Evolutionary conservation across 2,113 vertebrate genomes (phyloP).

Genomic region (Hyperopisus bebe): DNA sequence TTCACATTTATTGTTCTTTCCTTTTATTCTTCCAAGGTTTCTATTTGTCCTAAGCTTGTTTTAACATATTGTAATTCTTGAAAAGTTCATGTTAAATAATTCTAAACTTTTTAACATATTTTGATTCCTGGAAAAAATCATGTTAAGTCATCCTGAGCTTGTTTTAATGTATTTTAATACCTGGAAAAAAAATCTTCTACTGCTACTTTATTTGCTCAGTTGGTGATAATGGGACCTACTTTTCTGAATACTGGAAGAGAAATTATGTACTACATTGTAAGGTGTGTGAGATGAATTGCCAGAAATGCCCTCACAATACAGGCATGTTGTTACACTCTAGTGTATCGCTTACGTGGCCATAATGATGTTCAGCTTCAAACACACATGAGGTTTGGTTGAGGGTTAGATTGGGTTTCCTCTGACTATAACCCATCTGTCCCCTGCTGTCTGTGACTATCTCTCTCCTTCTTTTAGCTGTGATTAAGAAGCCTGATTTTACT

Average conservation of each 20-base stretch:
- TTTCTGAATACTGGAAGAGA: background rate
- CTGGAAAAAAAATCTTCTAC: background rate
- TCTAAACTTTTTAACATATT: background rate
- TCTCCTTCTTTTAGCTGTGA: constrained; percentile 72
- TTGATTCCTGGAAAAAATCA: background rate
- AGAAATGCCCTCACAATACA: background rate
- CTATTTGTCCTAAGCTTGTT: background rate
- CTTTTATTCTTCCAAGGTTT: background rate
- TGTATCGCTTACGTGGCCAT: background rate
- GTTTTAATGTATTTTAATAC: background rate
- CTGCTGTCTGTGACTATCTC: constrained; percentile 24
- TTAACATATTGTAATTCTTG: background rate
- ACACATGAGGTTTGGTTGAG: background rate
- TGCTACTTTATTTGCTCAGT: background rate
- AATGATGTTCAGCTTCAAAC: background rate
- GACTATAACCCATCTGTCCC: background rate
- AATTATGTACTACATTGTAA: background rate
- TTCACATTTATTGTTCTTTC: background rate
- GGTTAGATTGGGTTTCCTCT: background rate
- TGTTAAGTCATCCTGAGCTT: background rate
- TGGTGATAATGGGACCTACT: background rate
- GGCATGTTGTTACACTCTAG: background rate
- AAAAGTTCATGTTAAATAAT: background rate
- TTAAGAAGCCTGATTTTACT: constrained; percentile 93
- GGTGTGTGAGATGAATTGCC: background rate